Percentiles rank a stretch among this genome's conserved stretches.
Conservation (phyloP, 1,140 invertebrate species). For the Drosophila repleta region DNA sequence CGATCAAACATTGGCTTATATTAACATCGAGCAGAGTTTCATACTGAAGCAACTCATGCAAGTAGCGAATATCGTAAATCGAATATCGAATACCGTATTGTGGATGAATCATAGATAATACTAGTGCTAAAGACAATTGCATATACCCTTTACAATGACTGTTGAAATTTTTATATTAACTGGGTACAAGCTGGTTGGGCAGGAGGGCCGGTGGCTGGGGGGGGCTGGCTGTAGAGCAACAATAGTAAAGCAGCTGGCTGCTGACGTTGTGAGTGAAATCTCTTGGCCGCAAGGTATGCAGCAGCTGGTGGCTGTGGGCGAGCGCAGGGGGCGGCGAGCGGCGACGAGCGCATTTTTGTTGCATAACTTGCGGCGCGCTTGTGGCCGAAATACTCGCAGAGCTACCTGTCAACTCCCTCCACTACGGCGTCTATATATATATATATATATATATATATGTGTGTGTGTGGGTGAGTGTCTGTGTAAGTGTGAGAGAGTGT, state of each 20-base stretch:
- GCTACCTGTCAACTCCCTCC: slow-evolving; percentile 11
- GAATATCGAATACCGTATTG: too few species aligned
- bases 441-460: too few species aligned
- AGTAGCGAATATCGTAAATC: too few species aligned
- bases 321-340: neutral
- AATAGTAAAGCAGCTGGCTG: neutral
- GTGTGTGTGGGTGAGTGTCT: neutral
- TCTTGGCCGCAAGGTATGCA: slow-evolving; percentile 43
- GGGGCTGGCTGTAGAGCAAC: neutral
- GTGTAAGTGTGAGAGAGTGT: slow-evolving; percentile 1
- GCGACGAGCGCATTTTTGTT: slow-evolving; percentile 54
- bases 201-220: neutral
- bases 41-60: too few species aligned
- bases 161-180: neutral
- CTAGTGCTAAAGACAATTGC: neutral
- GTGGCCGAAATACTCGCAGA: slow-evolving; percentile 61
- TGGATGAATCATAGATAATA: too few species aligned
- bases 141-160: neutral
- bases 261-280: slow-evolving; percentile 19
- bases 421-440: neutral
- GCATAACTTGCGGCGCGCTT: slow-evolving; percentile 74
- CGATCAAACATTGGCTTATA: neutral
- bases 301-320: slow-evolving; percentile 4
- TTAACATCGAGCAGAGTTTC: too few species aligned
- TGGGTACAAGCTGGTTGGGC: slow-evolving; percentile 1